Conservation (phyloP, 1,140 invertebrate genomes). For the Drosophila fuyamai region DNA sequence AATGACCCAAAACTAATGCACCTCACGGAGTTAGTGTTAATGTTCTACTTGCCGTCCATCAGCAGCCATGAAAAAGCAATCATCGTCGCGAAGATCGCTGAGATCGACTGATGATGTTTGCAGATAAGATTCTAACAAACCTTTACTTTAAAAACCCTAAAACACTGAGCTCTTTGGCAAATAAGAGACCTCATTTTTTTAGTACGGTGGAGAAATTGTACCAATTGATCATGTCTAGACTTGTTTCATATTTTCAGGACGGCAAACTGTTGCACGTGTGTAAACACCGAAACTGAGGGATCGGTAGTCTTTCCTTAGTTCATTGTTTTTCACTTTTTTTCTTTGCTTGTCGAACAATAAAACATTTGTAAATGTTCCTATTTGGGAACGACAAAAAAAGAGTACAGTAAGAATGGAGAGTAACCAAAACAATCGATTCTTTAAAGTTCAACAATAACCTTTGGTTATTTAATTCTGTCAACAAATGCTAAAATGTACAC, state of each 20-base stretch:
- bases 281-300: slow-evolving; percentile 21
- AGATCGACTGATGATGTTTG: slow-evolving; percentile 56
- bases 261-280: slow-evolving; percentile 36
- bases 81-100: slow-evolving; percentile 34
- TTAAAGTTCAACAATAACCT: not conserved
- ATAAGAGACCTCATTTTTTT: slow-evolving; percentile 36
- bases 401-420: slow-evolving; percentile 3
- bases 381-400: slow-evolving; percentile 23
- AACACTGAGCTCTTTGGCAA: slow-evolving; percentile 32
- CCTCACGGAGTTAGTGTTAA: slow-evolving; percentile 41
- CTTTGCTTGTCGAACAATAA: slow-evolving; percentile 11
- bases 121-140: slow-evolving; percentile 46
- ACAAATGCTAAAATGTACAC: too few relatives aligned
- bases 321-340: slow-evolving; percentile 2
- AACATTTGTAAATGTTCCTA: slow-evolving; percentile 26
- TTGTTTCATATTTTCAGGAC: slow-evolving; percentile 18
- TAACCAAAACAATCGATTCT: not conserved
- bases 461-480: not conserved
- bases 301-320: slow-evolving; percentile 4
- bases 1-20: slow-evolving; percentile 76
- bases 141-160: slow-evolving; percentile 2
- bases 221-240: slow-evolving; percentile 34
- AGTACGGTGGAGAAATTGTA: slow-evolving; percentile 2
- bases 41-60: slow-evolving; percentile 52
- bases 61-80: slow-evolving; percentile 44